Percentiles rank a stretch among this genome's conserved stretches.
Conservation (phyloP, 1,140 invertebrate genomes). For the Drosophila quadrilineata region DNA sequence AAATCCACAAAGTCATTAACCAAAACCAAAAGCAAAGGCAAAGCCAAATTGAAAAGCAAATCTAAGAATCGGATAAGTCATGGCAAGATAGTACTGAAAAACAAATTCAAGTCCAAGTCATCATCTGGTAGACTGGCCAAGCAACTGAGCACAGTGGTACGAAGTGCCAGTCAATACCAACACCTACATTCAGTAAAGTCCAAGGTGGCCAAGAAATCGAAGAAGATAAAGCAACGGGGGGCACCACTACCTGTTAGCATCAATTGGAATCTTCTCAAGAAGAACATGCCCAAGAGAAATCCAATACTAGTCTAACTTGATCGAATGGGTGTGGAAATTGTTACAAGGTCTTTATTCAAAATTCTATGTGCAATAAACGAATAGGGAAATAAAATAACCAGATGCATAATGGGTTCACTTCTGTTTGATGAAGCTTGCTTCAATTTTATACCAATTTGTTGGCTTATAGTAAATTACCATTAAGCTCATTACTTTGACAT, state of each 20-base stretch:
- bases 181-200: conserved; percentile 27
- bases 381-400: no score
- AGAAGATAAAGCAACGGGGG: conserved; percentile 21
- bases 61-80: neutral
- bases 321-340: no score
- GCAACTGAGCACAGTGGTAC: conserved; percentile 28
- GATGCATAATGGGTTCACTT: no score
- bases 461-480: conserved; percentile 48
- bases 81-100: conserved; percentile 54
- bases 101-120: conserved; percentile 33
- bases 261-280: conserved; percentile 58
- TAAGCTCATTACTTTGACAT: conserved; percentile 37
- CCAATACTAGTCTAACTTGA: conserved; percentile 12
- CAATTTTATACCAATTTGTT: neutral
- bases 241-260: conserved; percentile 34
- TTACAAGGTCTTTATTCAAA: conserved; percentile 43
- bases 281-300: conserved; percentile 48
- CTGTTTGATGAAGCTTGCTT: no score
- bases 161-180: conserved; percentile 57
- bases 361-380: no score
- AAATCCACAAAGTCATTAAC: conserved; percentile 35
- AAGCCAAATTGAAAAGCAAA: conserved; percentile 20
- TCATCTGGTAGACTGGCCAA: neutral
- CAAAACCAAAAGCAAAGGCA: conserved; percentile 12
- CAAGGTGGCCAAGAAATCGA: conserved; percentile 19